phyloP scores from a whole-genome alignment of 1,140 invertebrate species.

The Tribolium castaneum region DNA sequence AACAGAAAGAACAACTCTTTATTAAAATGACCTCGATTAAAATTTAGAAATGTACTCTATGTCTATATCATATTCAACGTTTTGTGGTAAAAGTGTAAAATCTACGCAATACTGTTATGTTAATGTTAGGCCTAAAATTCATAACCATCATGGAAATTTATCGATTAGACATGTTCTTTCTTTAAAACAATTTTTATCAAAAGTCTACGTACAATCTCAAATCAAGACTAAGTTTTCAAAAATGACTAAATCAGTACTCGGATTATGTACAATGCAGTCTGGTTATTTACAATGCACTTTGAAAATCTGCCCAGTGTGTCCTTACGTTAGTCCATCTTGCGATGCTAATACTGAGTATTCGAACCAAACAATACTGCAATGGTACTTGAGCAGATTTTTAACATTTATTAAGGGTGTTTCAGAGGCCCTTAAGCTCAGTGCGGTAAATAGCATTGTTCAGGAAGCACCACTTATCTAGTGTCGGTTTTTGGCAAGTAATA shows the following conservation, averaged over 20 bases:
- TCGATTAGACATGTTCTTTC: conserved; percentile 28
- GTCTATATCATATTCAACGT: not conserved
- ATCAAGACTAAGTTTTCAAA: conserved; percentile 3
- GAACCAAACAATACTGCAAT: not conserved
- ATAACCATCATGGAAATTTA: conserved; percentile 24
- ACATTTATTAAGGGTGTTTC: conserved; percentile 23
- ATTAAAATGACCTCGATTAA: conserved; percentile 15
- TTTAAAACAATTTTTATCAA: conserved; percentile 33
- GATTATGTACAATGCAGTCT: conserved; percentile 42
- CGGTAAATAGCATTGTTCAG: conserved; percentile 25
- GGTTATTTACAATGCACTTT: conserved; percentile 39
- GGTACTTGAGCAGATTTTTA: conserved; percentile 33
- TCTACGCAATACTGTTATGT: conserved; percentile 26
- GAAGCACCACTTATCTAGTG: conserved; percentile 29
- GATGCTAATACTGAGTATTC: conserved; percentile 2
- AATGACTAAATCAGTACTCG: conserved; percentile 30
- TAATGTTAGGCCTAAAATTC: conserved; percentile 27
- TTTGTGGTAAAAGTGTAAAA: conserved; percentile 31
- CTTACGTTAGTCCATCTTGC: not conserved
- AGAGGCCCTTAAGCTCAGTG: conserved; percentile 38
- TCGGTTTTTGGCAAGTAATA: conserved; percentile 14
- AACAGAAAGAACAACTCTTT: conserved; percentile 34
- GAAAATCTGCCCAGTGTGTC: conserved; percentile 1
- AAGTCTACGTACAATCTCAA: conserved; percentile 35
- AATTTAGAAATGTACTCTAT: conserved; percentile 15